A percentile compares a stretch with the other conserved stretches of the same genome.
Evolutionary conservation across 2,113 vertebrate species (phyloP).

Genomic region (Turnix velox): DNA sequence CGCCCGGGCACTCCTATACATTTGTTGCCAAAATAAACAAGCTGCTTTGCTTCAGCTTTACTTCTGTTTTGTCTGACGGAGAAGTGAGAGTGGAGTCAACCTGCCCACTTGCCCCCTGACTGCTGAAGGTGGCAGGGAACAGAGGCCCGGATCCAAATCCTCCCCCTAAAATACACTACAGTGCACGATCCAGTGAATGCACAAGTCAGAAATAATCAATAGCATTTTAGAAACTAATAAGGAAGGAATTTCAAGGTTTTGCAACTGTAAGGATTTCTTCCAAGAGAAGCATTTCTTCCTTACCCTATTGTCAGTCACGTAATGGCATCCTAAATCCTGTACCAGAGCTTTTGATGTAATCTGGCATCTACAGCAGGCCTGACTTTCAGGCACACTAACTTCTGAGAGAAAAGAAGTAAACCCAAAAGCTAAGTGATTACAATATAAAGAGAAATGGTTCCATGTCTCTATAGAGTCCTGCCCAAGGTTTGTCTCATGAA

Average conservation of each 20-base stretch:
- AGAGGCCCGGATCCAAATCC: too few species aligned
- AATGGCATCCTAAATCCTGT: background rate
- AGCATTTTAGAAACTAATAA: background rate
- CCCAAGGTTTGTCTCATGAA: background rate
- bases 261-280: background rate
- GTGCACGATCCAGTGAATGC: accelerated
- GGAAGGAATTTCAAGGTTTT: background rate
- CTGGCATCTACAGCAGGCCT: background rate
- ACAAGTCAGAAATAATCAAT: background rate
- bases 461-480: background rate
- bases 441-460: background rate
- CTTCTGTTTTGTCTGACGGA: too few species aligned
- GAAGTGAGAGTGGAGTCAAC: accelerated
- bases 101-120: background rate
- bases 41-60: background rate
- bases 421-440: too few species aligned
- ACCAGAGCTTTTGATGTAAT: background rate
- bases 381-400: background rate
- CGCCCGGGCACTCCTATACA: background rate
- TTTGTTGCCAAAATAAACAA: background rate
- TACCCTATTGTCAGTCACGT: background rate
- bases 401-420: background rate
- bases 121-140: accelerated
- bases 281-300: background rate
- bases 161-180: accelerated